Evolutionary conservation across 1,140 invertebrate species (phyloP).

Genomic region (Scylla paramamosain): DNA sequence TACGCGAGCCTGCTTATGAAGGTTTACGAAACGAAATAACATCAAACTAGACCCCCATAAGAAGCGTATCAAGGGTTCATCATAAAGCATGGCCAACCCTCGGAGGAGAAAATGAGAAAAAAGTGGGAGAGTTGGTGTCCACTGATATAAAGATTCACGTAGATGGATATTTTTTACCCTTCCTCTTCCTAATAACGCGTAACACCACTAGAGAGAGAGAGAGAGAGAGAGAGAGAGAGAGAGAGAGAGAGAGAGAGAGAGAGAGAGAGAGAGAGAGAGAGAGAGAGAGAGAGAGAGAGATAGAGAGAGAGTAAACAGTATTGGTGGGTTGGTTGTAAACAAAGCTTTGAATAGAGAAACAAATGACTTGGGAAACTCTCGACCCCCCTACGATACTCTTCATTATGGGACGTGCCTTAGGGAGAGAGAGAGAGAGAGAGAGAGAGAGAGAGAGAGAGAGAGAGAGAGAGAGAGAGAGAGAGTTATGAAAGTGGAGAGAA

Average conservation of each 20-base stretch:
- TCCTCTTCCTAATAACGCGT: neutral
- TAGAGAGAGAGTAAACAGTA: neutral
- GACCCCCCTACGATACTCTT: neutral
- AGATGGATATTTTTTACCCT: neutral
- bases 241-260: no score
- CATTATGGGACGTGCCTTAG: neutral
- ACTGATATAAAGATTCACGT: neutral
- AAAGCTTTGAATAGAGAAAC: neutral
- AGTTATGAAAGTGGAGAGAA: neutral
- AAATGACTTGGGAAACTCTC: neutral
- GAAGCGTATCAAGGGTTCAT: neutral
- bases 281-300: neutral
- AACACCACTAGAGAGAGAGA: neutral
- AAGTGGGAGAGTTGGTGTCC: neutral
- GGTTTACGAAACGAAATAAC: neutral
- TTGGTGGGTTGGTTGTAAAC: neutral
- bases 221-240: no score
- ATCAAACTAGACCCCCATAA: neutral
- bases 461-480: neutral
- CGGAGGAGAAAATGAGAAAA: neutral
- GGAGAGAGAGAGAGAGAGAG: neutral
- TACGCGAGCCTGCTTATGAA: neutral
- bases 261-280: neutral
- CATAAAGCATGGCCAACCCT: neutral
- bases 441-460: conserved; percentile 20